Percentiles rank a stretch among this genome's conserved stretches.
Conservation (phyloP, 2,888 invertebrate species). For the Hoplodrina ambigua region DNA sequence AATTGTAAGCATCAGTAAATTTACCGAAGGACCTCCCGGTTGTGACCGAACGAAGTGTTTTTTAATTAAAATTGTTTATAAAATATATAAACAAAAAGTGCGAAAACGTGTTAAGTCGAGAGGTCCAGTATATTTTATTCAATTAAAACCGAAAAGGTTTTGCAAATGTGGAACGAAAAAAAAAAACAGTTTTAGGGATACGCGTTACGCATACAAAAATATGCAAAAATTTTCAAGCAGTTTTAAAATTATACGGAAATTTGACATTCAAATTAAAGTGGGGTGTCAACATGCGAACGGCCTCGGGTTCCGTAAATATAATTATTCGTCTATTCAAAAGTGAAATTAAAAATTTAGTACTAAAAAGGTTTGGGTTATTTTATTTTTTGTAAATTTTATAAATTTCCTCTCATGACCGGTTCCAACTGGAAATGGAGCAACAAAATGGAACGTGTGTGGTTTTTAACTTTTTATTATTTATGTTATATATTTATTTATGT, state of each 20-base stretch:
- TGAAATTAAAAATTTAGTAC: conserved; percentile 57
- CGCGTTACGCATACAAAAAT: conserved; percentile 69
- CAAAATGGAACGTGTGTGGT: neutral
- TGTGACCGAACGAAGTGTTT: conserved; percentile 28
- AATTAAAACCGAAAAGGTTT: conserved; percentile 62
- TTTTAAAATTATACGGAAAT: conserved; percentile 75
- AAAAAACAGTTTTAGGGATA: conserved; percentile 54
- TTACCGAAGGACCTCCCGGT: conserved; percentile 40
- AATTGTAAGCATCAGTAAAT: conserved; percentile 7
- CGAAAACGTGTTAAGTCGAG: conserved; percentile 52
- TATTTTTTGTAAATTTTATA: conserved; percentile 11
- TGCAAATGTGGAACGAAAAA: conserved; percentile 44
- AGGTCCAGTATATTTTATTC: conserved; percentile 60
- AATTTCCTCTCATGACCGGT: conserved; percentile 23
- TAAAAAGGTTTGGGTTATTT: conserved; percentile 17
- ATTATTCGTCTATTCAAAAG: conserved; percentile 74
- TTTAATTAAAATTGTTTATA: conserved; percentile 52
- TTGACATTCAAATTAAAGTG: conserved; percentile 74
- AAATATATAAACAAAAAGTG: conserved; percentile 43
- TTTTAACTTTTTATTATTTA: neutral
- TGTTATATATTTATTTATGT: neutral
- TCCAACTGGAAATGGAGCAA: conserved; percentile 4
- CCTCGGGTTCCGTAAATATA: conserved; percentile 69
- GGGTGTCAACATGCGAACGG: conserved; percentile 69
- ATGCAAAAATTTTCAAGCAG: conserved; percentile 73